phyloP scores from a whole-genome alignment of 1,140 invertebrate genomes.

The Pseudomyrmex sp. region DNA sequence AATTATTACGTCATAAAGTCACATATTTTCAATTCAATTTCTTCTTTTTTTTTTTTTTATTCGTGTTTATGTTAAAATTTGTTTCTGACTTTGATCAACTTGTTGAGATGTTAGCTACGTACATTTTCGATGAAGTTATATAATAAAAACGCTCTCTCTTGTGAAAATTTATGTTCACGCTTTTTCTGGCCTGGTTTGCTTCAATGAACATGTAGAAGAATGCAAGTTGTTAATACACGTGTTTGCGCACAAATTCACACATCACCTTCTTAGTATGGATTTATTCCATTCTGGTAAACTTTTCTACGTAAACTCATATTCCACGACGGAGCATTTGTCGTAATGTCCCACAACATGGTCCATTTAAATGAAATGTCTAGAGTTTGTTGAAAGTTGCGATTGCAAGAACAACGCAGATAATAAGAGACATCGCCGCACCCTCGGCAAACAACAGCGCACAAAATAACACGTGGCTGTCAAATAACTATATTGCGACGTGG shows the following conservation, averaged over 20 bases:
- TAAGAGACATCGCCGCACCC: constrained; percentile 3
- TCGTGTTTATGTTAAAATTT: background rate
- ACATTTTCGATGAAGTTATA: background rate
- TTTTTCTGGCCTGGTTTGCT: background rate
- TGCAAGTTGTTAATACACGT: background rate
- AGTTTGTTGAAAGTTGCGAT: constrained; percentile 29
- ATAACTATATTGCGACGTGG: constrained; percentile 55
- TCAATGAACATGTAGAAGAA: background rate
- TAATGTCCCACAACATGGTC: background rate
- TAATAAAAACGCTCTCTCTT: background rate
- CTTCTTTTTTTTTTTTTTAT: background rate
- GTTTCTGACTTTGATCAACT: background rate
- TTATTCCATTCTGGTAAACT: no score
- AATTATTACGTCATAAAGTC: background rate
- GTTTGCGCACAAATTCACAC: background rate
- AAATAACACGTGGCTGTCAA: constrained; percentile 63
- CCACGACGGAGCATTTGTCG: background rate
- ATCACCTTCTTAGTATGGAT: background rate
- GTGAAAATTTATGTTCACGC: constrained; percentile 6
- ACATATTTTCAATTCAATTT: background rate
- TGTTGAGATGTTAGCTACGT: background rate
- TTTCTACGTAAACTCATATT: background rate
- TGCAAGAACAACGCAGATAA: constrained; percentile 12
- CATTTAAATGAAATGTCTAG: background rate
- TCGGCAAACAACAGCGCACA: constrained; percentile 21